Base-by-base conservation (phyloP, 2,797 vertebrate genomes). In the Vultur gryphus region DNA sequence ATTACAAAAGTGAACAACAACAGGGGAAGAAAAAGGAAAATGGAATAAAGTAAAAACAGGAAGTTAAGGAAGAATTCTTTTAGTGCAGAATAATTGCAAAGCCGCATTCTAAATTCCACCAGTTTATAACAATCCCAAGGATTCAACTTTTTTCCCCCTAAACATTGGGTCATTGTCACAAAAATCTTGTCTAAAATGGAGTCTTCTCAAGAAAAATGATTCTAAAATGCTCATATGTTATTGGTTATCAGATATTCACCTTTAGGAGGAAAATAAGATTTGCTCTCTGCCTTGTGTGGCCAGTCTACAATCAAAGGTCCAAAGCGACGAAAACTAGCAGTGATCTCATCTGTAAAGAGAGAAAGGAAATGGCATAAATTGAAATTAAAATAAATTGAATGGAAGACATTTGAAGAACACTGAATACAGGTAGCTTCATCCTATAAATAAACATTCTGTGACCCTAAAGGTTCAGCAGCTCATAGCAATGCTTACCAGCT, bases 211-310 rank as follows among this genome's bases (percentile, higher is more conserved):
- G 33, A 64, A 55, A 64, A 70, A 37, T 1, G 0, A 33, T 49
- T 77, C 48, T 49, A 28, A 70, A 89, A 92, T 55, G 18, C 10
- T 91, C 4, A 12, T 57, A 26, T 58, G 4, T 67, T 25, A 65
- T 0, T 91, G 59, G 58, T 28, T 69, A 93, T 61, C 26, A 89
- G 44, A 46, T 43, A 95, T 95, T 98, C 97, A 99, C 99, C 99
- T 99, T 99, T 99, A 37, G 99, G 99, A 97, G 99, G 99, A 95
- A 99, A 99, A 90, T 99, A 99, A 81, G 99, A 99, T 97, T 99
- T 99, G 98, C 99, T 99, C 98, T 99, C 99, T 95, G 99, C 99
- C 98, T 99, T 99, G 97, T 99, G 99, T 80, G 99, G 99, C 99
- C 99, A 99, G 96, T 99, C 99, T 84, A 99, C 99, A 97, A 99